Evolutionary conservation across 2,888 invertebrate genomes (phyloP), one percentile per base, ranked within the genome.

Genomic region (Macrosoma leucophasiata): DNA sequence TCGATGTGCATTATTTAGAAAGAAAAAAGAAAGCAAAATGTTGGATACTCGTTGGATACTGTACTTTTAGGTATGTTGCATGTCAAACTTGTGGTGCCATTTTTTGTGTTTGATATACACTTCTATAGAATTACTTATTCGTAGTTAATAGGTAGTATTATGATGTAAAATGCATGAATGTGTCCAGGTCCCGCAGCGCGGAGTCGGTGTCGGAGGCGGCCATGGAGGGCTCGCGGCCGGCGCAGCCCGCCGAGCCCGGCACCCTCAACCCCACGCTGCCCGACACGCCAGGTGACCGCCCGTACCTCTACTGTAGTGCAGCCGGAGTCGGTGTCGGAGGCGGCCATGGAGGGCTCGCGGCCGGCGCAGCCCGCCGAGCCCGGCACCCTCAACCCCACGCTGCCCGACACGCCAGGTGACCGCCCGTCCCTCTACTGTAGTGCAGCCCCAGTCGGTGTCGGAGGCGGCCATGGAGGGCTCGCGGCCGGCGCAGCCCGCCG

Each of bases 181-280:
- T 24, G 7, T 3, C 1, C 40, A 78, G 75, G 43, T 75, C 82
- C 0, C 64, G 65, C 12, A 86, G 87, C 39, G 75, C 81, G 22
- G 89, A 88, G 53, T 88, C 87, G 14, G 85, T 87, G 13, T 74
- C 86, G 7, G 91, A 91, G 70, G 63, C 84, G 4, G 82, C 88
- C 3, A 93, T 95, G 92, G 94, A 94, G 67, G 94, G 94, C 1
- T 91, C 93, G 1, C 88, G 87, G 48, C 94, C 94, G 3, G 95
- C 95, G 4, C 87, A 90, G 59, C 94, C 95, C 1, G 95, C 95
- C 0, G 94, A 95, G 69, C 95, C 95, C 4, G 97, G 97, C 14
- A 97, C 97, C 0, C 85, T 97, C 26, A 95, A 97, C 68, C 91
- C 94, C 0, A 92, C 96, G 0, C 79, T 98, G 15, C 89, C 97